Conservation (phyloP, 1,140 invertebrate genomes). For the Epicauta chinensis region DNA sequence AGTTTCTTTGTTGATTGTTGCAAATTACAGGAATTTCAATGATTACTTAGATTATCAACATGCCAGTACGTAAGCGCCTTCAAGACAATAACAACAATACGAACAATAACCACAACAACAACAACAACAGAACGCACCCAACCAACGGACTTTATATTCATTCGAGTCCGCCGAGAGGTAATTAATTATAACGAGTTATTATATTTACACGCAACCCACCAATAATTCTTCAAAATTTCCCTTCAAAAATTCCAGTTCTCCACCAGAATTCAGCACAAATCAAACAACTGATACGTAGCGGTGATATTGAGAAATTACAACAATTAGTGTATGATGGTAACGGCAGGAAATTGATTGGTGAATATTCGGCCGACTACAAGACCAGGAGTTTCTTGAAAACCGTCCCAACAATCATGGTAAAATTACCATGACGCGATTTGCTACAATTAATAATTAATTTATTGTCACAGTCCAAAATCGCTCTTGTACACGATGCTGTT, state of each 20-base stretch:
- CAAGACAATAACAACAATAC: too few relatives aligned
- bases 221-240: not conserved
- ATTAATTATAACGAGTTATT: not conserved
- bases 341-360: constrained; percentile 62
- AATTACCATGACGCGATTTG: too few relatives aligned
- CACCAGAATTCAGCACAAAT: constrained; percentile 52
- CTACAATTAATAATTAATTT: too few relatives aligned
- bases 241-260: constrained; percentile 35
- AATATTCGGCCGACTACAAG: constrained; percentile 58
- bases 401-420: constrained; percentile 63
- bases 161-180: constrained; percentile 51
- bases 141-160: constrained; percentile 51
- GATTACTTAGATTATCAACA: too few relatives aligned
- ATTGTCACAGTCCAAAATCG: constrained; percentile 52
- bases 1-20: too few relatives aligned
- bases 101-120: too few relatives aligned
- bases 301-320: constrained; percentile 69
- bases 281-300: constrained; percentile 62
- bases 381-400: constrained; percentile 60
- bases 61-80: too few relatives aligned
- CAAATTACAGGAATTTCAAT: too few relatives aligned
- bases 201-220: not conserved
- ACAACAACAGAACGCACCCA: too few relatives aligned
- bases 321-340: constrained; percentile 71
- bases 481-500: constrained; percentile 64